A percentile compares a stretch with the other conserved stretches of the same genome.
Conservation (phyloP, 92 coral and sea anemone species). For the Muricea muricata region DNA sequence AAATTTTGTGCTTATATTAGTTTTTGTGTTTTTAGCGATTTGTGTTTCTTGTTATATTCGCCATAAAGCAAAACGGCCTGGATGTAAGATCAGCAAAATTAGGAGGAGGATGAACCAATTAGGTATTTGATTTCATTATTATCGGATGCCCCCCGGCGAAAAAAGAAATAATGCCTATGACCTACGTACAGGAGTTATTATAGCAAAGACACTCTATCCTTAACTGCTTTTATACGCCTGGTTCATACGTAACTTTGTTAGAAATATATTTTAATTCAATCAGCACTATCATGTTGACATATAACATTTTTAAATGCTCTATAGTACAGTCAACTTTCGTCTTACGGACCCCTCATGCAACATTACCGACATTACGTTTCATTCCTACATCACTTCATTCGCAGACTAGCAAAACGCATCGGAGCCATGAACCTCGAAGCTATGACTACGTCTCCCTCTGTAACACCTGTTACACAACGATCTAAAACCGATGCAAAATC, state of each 20-base stretch:
- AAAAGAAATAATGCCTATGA: no score
- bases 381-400: background rate
- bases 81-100: constrained; percentile 43
- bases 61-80: constrained; percentile 60
- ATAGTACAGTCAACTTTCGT: no score
- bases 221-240: no score
- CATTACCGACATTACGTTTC: background rate
- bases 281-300: no score
- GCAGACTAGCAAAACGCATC: constrained; percentile 71
- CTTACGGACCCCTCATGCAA: no score
- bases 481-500: constrained; percentile 38
- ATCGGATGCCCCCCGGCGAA: no score
- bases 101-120: background rate
- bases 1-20: no score
- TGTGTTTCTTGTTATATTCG: constrained; percentile 68
- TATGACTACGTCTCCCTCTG: constrained; percentile 55
- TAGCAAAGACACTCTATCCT: no score
- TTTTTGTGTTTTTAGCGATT: constrained; percentile 60
- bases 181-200: no score
- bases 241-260: no score
- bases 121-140: background rate
- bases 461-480: constrained; percentile 41
- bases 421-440: constrained; percentile 64
- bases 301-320: no score
- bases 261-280: no score